Percentiles rank a stretch among this genome's conserved stretches.
phyloP scores from a whole-genome alignment of 1,140 invertebrate genomes.

The Hesperophylax magnus region DNA sequence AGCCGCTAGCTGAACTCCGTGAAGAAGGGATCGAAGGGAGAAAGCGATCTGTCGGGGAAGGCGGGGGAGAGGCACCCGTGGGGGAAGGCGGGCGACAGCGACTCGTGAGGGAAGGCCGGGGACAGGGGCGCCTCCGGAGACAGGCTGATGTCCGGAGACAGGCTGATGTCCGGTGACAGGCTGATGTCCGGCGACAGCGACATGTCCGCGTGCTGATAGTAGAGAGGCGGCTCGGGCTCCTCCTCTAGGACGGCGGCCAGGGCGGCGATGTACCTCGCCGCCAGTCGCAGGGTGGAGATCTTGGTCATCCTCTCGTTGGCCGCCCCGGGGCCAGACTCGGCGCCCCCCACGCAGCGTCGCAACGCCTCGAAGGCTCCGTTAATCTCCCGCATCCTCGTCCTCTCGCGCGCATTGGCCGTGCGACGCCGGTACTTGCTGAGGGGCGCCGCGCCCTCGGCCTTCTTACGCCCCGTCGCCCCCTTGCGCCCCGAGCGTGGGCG shows the following conservation, averaged over 20 bases:
- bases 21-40: slow-evolving; percentile 69
- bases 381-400: slow-evolving; percentile 89
- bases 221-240: slow-evolving; percentile 53
- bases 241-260: slow-evolving; percentile 54
- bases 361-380: slow-evolving; percentile 89
- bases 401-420: slow-evolving; percentile 90
- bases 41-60: slow-evolving; percentile 64
- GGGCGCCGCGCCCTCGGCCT: slow-evolving; percentile 72
- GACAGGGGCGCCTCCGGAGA: slow-evolving; percentile 60
- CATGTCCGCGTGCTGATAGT: slow-evolving; percentile 57
- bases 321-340: slow-evolving; percentile 64
- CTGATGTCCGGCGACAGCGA: slow-evolving; percentile 64
- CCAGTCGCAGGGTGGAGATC: slow-evolving; percentile 86
- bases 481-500: slow-evolving; percentile 61
- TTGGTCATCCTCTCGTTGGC: slow-evolving; percentile 86
- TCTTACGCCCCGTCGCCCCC: slow-evolving; percentile 60
- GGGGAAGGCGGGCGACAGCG: slow-evolving; percentile 64
- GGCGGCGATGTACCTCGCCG: slow-evolving; percentile 86
- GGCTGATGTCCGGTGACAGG: not conserved
- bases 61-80: slow-evolving; percentile 61
- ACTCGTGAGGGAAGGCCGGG: slow-evolving; percentile 61
- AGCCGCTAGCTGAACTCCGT: slow-evolving; percentile 62
- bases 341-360: slow-evolving; percentile 79
- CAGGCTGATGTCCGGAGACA: not conserved
- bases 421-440: slow-evolving; percentile 91